Evolutionary conservation across 2,888 invertebrate genomes (phyloP).

Genomic region (Heliconius hortense): DNA sequence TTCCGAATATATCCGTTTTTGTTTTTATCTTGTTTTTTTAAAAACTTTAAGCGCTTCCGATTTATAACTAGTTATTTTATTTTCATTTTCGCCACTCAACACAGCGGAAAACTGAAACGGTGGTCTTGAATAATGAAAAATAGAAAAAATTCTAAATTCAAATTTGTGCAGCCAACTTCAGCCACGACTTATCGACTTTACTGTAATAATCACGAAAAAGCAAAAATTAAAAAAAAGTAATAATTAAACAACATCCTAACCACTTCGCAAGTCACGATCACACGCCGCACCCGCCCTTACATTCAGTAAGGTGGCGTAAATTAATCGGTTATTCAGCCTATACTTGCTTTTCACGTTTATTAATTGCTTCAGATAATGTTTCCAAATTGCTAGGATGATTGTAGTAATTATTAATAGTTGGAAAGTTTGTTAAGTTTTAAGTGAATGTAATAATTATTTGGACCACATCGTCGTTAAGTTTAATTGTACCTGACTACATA

Average conservation of each 20-base stretch:
- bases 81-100: too few species aligned
- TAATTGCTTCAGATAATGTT: conserved; percentile 20
- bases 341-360: conserved; percentile 3
- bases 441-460: background rate
- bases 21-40: too few species aligned
- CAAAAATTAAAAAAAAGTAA: background rate
- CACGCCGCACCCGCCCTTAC: background rate
- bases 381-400: conserved; percentile 1
- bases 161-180: too few species aligned
- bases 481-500: too few species aligned
- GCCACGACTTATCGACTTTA: too few species aligned
- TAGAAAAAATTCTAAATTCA: too few species aligned
- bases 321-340: conserved; percentile 10
- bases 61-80: too few species aligned
- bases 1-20: too few species aligned
- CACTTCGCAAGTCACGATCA: background rate
- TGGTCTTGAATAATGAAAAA: too few species aligned
- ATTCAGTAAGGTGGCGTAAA: background rate
- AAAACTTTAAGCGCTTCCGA: too few species aligned
- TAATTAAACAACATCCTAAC: background rate
- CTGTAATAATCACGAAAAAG: background rate
- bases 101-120: too few species aligned
- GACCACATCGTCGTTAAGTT: background rate
- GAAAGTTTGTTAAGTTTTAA: conserved; percentile 5
- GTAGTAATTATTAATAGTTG: background rate